Percentiles rank a stretch among this genome's conserved stretches.
phyloP scores from a whole-genome alignment of 2,113 vertebrate species.

The Silurus asotus region DNA sequence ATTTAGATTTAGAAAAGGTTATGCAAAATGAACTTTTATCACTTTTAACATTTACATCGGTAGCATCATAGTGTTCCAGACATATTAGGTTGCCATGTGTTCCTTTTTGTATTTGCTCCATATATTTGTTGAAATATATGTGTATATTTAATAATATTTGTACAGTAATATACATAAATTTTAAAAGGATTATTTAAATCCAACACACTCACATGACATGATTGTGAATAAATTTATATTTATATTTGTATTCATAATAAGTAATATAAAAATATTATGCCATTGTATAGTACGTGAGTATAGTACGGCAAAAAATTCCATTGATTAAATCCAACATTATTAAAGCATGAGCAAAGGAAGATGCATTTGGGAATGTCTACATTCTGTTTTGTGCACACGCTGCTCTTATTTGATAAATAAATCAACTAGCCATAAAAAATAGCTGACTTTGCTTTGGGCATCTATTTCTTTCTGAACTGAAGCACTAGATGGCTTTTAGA shows the following conservation, averaged over 20 bases:
- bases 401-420: neutral
- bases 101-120: neutral
- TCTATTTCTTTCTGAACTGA: neutral
- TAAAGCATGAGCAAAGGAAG: neutral
- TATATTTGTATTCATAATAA: no score
- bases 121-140: neutral
- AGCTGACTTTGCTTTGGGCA: neutral
- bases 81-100: neutral
- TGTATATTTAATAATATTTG: neutral
- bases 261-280: no score
- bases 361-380: neutral
- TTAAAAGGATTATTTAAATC: no score
- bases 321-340: no score
- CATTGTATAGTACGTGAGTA: no score
- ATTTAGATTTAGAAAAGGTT: no score
- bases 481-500: neutral
- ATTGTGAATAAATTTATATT: no score
- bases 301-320: no score
- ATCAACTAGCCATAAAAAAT: neutral
- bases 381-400: neutral
- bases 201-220: no score
- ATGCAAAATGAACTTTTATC: no score
- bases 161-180: neutral
- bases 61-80: neutral
- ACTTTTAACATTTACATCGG: neutral